Evolutionary conservation across 2,113 vertebrate genomes (phyloP), one percentile per base, ranked within the genome.

Genomic region (Rhegmatorhina hoffmannsi): DNA sequence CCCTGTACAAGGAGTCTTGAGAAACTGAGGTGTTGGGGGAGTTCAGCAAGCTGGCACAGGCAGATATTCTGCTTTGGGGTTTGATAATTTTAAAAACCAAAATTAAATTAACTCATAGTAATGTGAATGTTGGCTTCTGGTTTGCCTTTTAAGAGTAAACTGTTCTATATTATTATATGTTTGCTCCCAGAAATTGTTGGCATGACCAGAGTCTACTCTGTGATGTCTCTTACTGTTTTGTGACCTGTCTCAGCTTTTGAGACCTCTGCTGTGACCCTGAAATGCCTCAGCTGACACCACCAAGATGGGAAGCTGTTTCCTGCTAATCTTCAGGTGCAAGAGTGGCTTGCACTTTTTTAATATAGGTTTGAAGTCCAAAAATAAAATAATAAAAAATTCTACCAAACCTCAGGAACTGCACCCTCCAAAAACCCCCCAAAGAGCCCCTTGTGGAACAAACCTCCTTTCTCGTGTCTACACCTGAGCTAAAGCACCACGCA

Each of bases 401-500:
- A 50, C 10, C 14, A 47, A 46, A 36, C 17, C 1, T 13, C 7
- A 40, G 40, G 62, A 55, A 47, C 7, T 8, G 25, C 6, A 10
- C 2, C 5, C 17, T 1, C 13, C 13, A 16, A 47, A 47, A 17
- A 14, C 0, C 0, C 4, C 5, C 29, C 8, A 25, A 10, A 36
- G 9, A 79, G 3, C 5, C 1, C 12, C 75, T 8, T 46, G 15
- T 70, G 67, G 75, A 80, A n/a, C 5, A 58, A 38, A 29, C 6
- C 4, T 52, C 16, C 24, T 56, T 63, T 55, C 24, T 26, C 36
- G 64, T 84, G 53, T 31, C 8, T 33, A 24, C 11, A 43, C 19
- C 46, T 52, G 52, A 85, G 46, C n/a, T 56, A 10, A 62, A 85
- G 29, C 40, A 56, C 5, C 9, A 21, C 52, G 70, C 3, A 18